Conservation (phyloP, 2,797 vertebrate species). For the Knipowitschia caucasica region DNA sequence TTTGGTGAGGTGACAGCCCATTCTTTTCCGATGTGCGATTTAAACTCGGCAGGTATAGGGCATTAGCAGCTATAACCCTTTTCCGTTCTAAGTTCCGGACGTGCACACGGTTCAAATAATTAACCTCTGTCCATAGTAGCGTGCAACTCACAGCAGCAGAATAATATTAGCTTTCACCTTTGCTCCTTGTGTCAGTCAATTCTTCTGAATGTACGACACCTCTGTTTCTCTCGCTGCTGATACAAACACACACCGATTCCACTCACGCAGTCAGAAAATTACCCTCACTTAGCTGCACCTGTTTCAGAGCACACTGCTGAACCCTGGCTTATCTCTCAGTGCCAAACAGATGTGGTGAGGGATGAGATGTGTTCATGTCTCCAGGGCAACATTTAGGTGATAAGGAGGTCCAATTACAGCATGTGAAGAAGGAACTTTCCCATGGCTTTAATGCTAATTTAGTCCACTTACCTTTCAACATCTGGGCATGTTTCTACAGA, state of each 20-base stretch:
- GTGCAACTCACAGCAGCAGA: not conserved
- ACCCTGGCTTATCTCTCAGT: not conserved
- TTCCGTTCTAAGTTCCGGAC: not conserved
- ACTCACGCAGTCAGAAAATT: not conserved
- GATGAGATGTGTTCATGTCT: not conserved
- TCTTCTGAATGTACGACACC: not conserved
- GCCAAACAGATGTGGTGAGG: not conserved
- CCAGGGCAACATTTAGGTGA: not conserved
- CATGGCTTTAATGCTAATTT: not conserved
- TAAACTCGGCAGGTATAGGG: not conserved
- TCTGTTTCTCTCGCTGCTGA: not conserved
- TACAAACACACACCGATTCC: not conserved
- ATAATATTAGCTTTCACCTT: slow-evolving; percentile 1
- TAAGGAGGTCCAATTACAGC: not conserved
- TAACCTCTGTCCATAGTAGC: not conserved
- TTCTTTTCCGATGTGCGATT: not conserved
- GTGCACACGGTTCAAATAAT: not conserved
- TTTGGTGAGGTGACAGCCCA: not conserved
- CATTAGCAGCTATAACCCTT: not conserved
- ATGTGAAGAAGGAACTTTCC: not conserved
- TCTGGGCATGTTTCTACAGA: no score
- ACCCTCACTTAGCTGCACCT: not conserved
- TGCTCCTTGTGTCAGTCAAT: not conserved
- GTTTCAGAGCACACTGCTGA: not conserved
- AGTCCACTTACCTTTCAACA: not conserved